Conservation (phyloP, 1,140 invertebrate genomes). For the Diachasma alloeum region DNA sequence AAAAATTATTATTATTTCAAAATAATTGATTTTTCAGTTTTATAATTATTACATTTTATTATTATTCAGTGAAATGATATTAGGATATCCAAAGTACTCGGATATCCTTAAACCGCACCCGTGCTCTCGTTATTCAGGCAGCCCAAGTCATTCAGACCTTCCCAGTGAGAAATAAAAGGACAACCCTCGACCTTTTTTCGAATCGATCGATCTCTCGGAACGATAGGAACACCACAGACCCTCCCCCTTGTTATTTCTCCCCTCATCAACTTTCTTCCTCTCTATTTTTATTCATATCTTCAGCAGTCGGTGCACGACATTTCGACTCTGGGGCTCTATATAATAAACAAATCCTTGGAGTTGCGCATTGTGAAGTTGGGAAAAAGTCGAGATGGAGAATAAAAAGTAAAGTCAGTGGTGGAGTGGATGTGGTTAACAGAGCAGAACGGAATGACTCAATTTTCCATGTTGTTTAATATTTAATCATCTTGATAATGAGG, state of each 20-base stretch:
- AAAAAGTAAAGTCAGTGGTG: background rate
- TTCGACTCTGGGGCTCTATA: background rate
- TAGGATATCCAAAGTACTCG: no score
- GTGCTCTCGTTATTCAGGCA: background rate
- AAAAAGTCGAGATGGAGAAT: background rate
- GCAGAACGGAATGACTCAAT: no score
- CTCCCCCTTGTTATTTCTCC: background rate
- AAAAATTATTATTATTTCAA: no score
- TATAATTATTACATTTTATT: no score
- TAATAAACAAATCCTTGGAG: background rate
- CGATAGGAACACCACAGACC: background rate
- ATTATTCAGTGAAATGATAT: no score
- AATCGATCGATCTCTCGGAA: background rate
- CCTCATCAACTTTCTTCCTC: background rate
- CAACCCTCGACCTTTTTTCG: background rate
- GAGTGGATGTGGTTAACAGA: no score
- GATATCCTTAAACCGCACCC: no score
- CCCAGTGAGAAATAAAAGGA: background rate
- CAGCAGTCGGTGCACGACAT: background rate
- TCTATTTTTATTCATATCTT: background rate
- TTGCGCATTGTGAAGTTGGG: no score
- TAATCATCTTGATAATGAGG: no score
- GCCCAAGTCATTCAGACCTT: background rate
- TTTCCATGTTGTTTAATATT: no score
- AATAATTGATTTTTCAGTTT: no score